A percentile compares a stretch with the other conserved stretches of the same genome.
Conservation (phyloP, 2,113 vertebrate genomes). For the Eurystomus gularis region DNA sequence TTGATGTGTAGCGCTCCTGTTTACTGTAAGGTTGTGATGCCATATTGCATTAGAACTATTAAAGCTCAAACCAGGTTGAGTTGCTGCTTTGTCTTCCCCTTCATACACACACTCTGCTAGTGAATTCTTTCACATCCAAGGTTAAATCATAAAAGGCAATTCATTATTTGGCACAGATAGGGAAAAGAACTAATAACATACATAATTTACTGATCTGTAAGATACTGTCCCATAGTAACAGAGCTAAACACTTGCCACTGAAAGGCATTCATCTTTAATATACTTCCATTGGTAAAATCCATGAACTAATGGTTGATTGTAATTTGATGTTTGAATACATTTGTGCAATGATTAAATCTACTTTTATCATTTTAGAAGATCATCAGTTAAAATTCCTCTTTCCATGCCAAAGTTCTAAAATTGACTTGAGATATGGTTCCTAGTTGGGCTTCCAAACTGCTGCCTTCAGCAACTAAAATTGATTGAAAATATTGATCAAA, state of each 20-base stretch:
- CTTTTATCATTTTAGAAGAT: background rate
- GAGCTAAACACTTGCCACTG: background rate
- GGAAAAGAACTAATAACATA: background rate
- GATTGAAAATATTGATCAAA: slow-evolving; percentile 5
- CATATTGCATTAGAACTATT: background rate
- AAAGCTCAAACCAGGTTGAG: background rate
- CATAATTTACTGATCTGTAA: background rate
- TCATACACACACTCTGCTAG: background rate
- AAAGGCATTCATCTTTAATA: background rate
- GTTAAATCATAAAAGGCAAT: background rate
- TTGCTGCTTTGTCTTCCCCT: background rate
- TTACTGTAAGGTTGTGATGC: background rate
- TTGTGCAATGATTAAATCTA: background rate
- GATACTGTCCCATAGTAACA: background rate
- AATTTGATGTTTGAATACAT: slow-evolving; percentile 23
- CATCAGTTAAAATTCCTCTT: background rate
- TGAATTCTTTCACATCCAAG: background rate
- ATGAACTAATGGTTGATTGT: background rate
- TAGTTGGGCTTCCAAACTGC: background rate
- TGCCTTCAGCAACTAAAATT: slow-evolving; percentile 13
- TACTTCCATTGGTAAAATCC: background rate
- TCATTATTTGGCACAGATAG: background rate
- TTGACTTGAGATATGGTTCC: background rate
- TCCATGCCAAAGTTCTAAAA: background rate
- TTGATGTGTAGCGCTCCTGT: background rate